These are phyloP conservation scores for Macropus fuliginosus DNA, from an alignment of 2,797 vertebrate genomes.

Conservation along the genomic window DNA sequence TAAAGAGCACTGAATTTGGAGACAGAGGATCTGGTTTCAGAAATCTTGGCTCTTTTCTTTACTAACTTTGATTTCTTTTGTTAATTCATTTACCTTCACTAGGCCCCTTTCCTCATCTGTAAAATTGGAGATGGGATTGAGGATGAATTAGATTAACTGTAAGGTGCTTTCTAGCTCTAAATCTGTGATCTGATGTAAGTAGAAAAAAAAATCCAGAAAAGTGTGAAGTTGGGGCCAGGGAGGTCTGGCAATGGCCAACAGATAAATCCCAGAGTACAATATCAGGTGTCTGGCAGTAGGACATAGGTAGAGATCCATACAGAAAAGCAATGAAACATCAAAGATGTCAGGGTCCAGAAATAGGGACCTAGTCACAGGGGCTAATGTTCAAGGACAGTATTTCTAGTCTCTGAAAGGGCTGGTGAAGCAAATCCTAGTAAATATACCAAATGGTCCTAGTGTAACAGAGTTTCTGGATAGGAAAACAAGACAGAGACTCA, in stretches of 20 bases:
- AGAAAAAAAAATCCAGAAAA: background rate
- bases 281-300: background rate
- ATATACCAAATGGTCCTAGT: background rate
- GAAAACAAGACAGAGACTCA: background rate
- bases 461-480: background rate
- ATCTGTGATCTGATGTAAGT: background rate
- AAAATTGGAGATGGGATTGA: background rate
- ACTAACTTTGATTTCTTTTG: background rate
- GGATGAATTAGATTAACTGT: background rate
- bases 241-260: background rate
- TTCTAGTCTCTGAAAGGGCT: background rate
- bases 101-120: background rate
- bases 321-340: background rate
- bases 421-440: background rate
- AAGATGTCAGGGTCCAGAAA: background rate
- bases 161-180: background rate
- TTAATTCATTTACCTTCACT: background rate
- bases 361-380: background rate
- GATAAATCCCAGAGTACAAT: background rate
- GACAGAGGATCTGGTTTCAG: background rate
- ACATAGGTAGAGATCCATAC: background rate
- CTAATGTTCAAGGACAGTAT: background rate
- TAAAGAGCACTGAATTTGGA: background rate
- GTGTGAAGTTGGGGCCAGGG: background rate
- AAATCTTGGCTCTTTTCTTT: background rate